Percentiles rank a stretch among this genome's conserved stretches.
Conservation (phyloP, 2,113 vertebrate species). For the Verasper variegatus region DNA sequence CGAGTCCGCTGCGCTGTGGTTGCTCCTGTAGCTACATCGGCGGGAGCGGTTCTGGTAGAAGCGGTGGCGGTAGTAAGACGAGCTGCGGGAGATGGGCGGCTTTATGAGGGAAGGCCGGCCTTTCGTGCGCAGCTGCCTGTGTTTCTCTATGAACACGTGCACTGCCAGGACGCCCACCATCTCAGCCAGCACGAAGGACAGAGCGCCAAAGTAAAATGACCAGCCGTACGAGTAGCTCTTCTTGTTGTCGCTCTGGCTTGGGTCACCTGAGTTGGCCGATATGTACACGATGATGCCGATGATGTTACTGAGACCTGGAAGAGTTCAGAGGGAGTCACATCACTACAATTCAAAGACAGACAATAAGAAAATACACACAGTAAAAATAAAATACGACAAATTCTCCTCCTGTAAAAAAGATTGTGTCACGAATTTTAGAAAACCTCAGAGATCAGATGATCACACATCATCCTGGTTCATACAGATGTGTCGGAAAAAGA, state of each 20-base stretch:
- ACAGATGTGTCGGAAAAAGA: too few species aligned
- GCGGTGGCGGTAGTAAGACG: slow-evolving; percentile 70
- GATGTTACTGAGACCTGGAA: slow-evolving; percentile 95
- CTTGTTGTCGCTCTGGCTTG: slow-evolving; percentile 96
- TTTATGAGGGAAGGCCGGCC: slow-evolving; percentile 65
- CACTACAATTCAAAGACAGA: too few species aligned
- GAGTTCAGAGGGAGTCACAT: neutral
- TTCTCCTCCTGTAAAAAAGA: too few species aligned
- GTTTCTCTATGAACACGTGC: slow-evolving; percentile 97
- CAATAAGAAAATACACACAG: too few species aligned
- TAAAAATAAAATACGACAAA: too few species aligned
- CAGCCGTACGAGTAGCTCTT: slow-evolving; percentile 99
- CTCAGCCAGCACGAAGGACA: slow-evolving; percentile 97
- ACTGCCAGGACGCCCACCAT: slow-evolving; percentile 96
- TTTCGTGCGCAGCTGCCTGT: slow-evolving; percentile 88
- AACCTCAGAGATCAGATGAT: too few species aligned
- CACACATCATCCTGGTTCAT: too few species aligned
- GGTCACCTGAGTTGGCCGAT: slow-evolving; percentile 95
- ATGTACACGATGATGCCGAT: slow-evolving; percentile 99
- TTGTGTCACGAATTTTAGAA: too few species aligned
- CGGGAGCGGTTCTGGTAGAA: slow-evolving; percentile 69
- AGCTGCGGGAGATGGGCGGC: slow-evolving; percentile 63
- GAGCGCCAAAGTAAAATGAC: slow-evolving; percentile 98
- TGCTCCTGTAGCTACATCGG: slow-evolving; percentile 73
- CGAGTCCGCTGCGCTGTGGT: slow-evolving; percentile 56